A percentile compares a stretch with the other conserved stretches of the same genome.
Conservation (phyloP, 1,140 invertebrate genomes). For the Agrypnia vestita region DNA sequence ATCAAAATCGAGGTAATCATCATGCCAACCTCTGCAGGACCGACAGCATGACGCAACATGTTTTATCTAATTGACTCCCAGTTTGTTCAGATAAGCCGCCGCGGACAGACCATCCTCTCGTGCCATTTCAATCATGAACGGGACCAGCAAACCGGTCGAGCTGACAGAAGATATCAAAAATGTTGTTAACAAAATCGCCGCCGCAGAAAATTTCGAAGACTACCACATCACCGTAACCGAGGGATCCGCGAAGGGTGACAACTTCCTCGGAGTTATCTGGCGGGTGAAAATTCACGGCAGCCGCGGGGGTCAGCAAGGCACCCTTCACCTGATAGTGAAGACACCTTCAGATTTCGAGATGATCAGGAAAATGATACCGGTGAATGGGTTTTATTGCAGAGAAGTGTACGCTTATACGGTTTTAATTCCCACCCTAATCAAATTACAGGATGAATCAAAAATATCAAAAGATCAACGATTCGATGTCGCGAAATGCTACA, state of each 20-base stretch:
- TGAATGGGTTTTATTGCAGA: slow-evolving; percentile 63
- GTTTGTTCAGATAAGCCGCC: not conserved
- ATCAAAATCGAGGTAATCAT: too few relatives aligned
- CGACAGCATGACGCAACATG: too few relatives aligned
- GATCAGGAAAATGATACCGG: slow-evolving; percentile 64
- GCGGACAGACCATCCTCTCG: not conserved
- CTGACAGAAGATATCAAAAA: slow-evolving; percentile 14
- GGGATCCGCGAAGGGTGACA: slow-evolving; percentile 64
- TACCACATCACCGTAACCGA: not conserved
- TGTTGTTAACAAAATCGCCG: not conserved
- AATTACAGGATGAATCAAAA: slow-evolving; percentile 63
- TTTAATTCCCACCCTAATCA: slow-evolving; percentile 64
- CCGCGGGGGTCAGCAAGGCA: not conserved
- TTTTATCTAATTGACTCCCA: not conserved
- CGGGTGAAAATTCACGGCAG: slow-evolving; percentile 57
- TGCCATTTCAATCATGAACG: not conserved
- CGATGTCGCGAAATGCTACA: slow-evolving; percentile 66
- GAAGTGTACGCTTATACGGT: slow-evolving; percentile 65
- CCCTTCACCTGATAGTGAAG: slow-evolving; percentile 62
- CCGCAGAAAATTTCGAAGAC: slow-evolving; percentile 2
- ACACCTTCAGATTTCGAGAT: slow-evolving; percentile 62
- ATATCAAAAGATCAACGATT: slow-evolving; percentile 61
- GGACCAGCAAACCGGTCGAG: not conserved
- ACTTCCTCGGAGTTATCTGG: slow-evolving; percentile 66
- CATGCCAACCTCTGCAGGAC: too few relatives aligned